A percentile compares a stretch with the other conserved stretches of the same genome.
Conservation (phyloP, 2,888 invertebrate genomes). For the Coenonympha glycerion region DNA sequence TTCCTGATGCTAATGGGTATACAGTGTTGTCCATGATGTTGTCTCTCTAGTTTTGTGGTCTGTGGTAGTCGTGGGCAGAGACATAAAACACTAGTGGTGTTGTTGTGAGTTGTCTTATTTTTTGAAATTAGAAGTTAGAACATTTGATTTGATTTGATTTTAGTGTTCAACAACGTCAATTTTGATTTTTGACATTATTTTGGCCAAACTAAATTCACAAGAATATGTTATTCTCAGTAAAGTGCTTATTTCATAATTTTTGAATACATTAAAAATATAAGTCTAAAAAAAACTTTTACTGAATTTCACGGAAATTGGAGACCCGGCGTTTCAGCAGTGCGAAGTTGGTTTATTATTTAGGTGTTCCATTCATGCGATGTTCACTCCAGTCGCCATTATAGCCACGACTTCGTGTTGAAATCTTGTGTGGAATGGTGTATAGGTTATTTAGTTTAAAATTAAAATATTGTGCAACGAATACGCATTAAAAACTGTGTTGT, state of each 20-base stretch:
- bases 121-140: constrained; percentile 32
- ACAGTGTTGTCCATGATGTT: too few relatives aligned
- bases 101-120: too few relatives aligned
- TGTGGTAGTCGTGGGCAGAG: too few relatives aligned
- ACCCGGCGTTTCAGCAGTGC: constrained; percentile 42
- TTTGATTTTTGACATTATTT: constrained; percentile 64
- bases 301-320: constrained; percentile 36
- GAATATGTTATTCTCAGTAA: constrained; percentile 62
- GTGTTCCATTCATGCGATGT: constrained; percentile 42
- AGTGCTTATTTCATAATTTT: neutral
- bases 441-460: constrained; percentile 65
- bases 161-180: constrained; percentile 29
- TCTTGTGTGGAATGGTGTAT: constrained; percentile 53
- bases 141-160: too few relatives aligned
- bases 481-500: constrained; percentile 36
- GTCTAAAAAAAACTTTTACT: constrained; percentile 33
- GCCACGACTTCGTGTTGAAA: constrained; percentile 54
- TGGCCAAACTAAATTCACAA: constrained; percentile 71
- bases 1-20: too few relatives aligned
- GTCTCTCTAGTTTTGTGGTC: too few relatives aligned
- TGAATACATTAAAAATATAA: constrained; percentile 27
- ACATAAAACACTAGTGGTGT: too few relatives aligned
- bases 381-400: constrained; percentile 71
- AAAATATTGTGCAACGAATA: constrained; percentile 49
- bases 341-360: constrained; percentile 51